phyloP scores from a whole-genome alignment of 2,888 invertebrate species.

The Drosophila greeni region DNA sequence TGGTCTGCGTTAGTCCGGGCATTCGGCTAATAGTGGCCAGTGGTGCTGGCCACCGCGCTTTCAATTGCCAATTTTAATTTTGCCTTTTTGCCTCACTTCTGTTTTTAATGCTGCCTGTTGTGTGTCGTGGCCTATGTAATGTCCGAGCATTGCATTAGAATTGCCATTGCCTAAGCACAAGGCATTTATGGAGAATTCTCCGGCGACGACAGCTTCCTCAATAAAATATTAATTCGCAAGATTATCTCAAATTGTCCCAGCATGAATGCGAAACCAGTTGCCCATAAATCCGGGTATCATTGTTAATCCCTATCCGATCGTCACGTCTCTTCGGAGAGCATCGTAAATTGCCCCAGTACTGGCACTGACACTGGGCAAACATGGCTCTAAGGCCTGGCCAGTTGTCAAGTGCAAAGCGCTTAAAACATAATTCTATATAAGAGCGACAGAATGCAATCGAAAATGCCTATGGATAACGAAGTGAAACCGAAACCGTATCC shows the following conservation, averaged over 20 bases:
- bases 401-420: slow-evolving; percentile 65
- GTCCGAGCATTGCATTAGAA: slow-evolving; percentile 48
- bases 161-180: slow-evolving; percentile 54
- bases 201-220: slow-evolving; percentile 17
- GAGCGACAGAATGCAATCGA: slow-evolving; percentile 57
- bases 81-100: slow-evolving; percentile 49
- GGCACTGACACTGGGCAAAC: slow-evolving; percentile 44
- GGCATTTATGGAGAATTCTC: slow-evolving; percentile 20
- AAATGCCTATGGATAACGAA: slow-evolving; percentile 33
- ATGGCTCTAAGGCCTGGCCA: slow-evolving; percentile 46
- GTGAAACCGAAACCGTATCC: slow-evolving; percentile 34
- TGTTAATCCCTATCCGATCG: slow-evolving; percentile 24
- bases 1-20: slow-evolving; percentile 51
- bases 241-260: background rate
- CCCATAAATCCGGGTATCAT: slow-evolving; percentile 22
- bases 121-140: slow-evolving; percentile 25
- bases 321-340: slow-evolving; percentile 22
- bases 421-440: slow-evolving; percentile 49
- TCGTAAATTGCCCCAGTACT: slow-evolving; percentile 9
- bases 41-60: slow-evolving; percentile 49
- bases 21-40: slow-evolving; percentile 55
- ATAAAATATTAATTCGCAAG: slow-evolving; percentile 3
- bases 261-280: slow-evolving; percentile 4
- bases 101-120: slow-evolving; percentile 42
- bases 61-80: slow-evolving; percentile 62